Evolutionary conservation across 2,797 vertebrate species (phyloP), one percentile per base, ranked within the genome.

Genomic region (Sciaenops ocellatus): DNA sequence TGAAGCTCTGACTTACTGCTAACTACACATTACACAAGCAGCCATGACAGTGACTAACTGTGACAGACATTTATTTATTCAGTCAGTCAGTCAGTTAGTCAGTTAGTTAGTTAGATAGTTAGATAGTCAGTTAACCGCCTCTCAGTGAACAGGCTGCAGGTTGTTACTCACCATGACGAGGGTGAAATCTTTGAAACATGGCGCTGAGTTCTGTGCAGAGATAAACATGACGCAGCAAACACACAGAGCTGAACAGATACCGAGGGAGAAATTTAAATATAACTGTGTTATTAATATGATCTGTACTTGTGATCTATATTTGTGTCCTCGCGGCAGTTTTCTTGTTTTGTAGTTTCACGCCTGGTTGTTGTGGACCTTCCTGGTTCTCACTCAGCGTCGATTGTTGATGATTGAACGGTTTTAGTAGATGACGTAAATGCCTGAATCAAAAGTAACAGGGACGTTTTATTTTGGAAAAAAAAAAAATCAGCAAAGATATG

Each of bases 201-300:
- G 70, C 8, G 74, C 15, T 1, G 86, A 73, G 46, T 74, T 87
- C 77, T 85, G 86, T 20, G 84, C 94, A 78, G 97, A 89, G 93
- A 98, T 94, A 94, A 98, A 99, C 98, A 98, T 98, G 95, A 85
- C 41, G 61, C 1, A 5, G 3, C 46, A 41, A 20, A 17, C 44
- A 46, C 59, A 54, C n/a, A 24, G 5, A 60, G 22, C 0, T 12
- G 17, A 16, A 65, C 1, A 2, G 15, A 0, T 20, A 18, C n/a
- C 0, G 16, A 47, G 17, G 0, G 6, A 20, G 4, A 50, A 3
- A 34, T 22, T 68, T 18, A 10, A 18, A 11, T 51, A 11, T 10
- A 28, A 22, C 16, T 55, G 28, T 34, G 26, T 38, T 2, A 1
- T 42, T 5, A 10, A 30, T 22, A 4, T 24, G 0, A 38, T 4